Conservation (phyloP, 1,140 invertebrate genomes). For the Fopius arisanus region DNA sequence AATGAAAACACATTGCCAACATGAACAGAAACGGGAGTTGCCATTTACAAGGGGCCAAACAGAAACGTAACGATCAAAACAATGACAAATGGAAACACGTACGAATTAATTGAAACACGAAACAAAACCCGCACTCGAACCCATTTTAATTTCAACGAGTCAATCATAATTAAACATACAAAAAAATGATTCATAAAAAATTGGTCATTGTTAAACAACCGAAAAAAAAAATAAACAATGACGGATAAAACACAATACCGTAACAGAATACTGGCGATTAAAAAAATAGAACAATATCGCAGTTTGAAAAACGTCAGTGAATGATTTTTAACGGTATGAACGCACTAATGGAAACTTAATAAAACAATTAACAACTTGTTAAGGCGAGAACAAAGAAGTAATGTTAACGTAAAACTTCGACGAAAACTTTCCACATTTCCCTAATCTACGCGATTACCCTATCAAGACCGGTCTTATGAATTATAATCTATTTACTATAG, state of each 20-base stretch:
- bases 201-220: neutral
- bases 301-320: neutral
- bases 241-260: neutral
- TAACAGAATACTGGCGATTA: neutral
- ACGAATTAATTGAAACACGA: conserved; percentile 21
- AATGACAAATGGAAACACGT: neutral
- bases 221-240: neutral
- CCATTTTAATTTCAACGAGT: neutral
- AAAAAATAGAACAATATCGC: neutral
- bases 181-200: conserved; percentile 15
- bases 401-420: conserved; percentile 21
- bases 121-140: neutral
- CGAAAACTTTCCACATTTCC: conserved; percentile 35
- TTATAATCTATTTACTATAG: neutral
- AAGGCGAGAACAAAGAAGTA: conserved; percentile 14
- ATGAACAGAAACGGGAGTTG: conserved; percentile 13
- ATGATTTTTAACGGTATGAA: conserved; percentile 21
- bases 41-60: conserved; percentile 12
- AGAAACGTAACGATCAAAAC: conserved; percentile 14
- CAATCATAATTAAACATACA: conserved; percentile 17
- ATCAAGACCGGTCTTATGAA: neutral
- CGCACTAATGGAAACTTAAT: conserved; percentile 31
- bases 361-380: conserved; percentile 17
- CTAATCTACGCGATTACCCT: neutral
- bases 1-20: conserved; percentile 25